Evolutionary conservation across 2,113 vertebrate species (phyloP), one percentile per base, ranked within the genome.

Genomic region (Dunckerocampus dactyliophorus): DNA sequence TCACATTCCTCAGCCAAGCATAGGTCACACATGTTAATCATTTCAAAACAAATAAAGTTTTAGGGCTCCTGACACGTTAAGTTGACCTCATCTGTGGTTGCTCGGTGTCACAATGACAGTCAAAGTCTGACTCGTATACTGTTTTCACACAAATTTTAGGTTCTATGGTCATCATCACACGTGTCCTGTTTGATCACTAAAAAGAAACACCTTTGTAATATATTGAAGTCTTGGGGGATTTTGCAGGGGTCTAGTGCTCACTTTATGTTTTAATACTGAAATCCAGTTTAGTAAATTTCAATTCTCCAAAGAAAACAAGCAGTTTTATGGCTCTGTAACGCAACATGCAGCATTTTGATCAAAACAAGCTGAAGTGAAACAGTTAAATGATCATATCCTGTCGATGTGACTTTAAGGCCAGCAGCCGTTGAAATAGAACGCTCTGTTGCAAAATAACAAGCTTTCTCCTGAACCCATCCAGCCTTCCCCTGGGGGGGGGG

Each of bases 1-100:
- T 71, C 51, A 68, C 74, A 78, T 80, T 81, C 68, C 74, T 57
- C 55, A 62, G 58, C 8, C n/a, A 54, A 52, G 39, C 61, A 55
- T 31, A 63, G 50, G 39, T 52, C 57, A 43, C 34, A 61, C 50
- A 39, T 59, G 59, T 71, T 55, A 72, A 63, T 79, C 58, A 65
- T 43, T 57, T 76, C 21, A 65, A 63, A 65, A 65, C 28, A 61
- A 75, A 71, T 34, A 45, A 65, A 54, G 9, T 45, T 58, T 1
- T 7, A 58, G 8, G 21, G 13, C 39, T 17, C n/a, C 15, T 28
- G n/a, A 22, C 51, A 34, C 5, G 0, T n/a, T 16, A 20, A 16
- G 14, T 21, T 4, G 4, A 11, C 39, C 7, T 24, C 39, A 50
- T 62, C 51, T 42, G 12, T 50, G 28, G 50, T 11, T 46, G 21